Percentiles rank a stretch among this genome's conserved stretches.
Evolutionary conservation across 2,797 vertebrate genomes (phyloP).

Genomic region (Coluber constrictor): DNA sequence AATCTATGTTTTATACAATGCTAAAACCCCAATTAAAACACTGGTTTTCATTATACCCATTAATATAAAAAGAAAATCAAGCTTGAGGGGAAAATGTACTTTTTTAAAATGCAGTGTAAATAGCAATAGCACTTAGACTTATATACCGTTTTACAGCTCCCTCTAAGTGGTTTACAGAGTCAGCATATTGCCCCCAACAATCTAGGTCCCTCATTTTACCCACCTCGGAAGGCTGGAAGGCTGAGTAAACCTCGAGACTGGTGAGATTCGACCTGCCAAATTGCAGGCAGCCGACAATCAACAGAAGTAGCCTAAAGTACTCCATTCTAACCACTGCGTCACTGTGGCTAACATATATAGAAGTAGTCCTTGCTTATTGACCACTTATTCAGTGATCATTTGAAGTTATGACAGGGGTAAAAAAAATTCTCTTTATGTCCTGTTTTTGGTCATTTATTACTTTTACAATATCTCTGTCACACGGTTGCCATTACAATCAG

Average conservation of each 20-base stretch:
- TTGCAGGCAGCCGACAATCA: no score
- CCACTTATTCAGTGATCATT: background rate
- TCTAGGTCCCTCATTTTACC: no score
- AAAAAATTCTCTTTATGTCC: background rate
- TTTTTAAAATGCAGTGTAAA: background rate
- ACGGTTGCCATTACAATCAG: background rate
- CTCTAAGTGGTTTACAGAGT: no score
- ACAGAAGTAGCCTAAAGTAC: no score
- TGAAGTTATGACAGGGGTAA: background rate
- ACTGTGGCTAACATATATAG: background rate
- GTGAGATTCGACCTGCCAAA: no score
- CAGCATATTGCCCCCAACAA: no score
- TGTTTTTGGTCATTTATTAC: background rate
- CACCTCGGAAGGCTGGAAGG: no score
- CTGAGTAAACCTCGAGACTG: no score
- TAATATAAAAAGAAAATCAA: background rate
- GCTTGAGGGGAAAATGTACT: background rate
- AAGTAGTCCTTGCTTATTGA: background rate
- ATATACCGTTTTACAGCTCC: no score
- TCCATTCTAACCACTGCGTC: no score
- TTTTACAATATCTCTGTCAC: background rate
- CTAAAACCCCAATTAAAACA: background rate
- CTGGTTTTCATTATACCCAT: background rate
- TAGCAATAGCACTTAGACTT: no score
- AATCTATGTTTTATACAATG: background rate